These are phyloP conservation scores for Aphodius granarius DNA, from an alignment of 2,888 invertebrate genomes.

Conservation along the genomic window DNA sequence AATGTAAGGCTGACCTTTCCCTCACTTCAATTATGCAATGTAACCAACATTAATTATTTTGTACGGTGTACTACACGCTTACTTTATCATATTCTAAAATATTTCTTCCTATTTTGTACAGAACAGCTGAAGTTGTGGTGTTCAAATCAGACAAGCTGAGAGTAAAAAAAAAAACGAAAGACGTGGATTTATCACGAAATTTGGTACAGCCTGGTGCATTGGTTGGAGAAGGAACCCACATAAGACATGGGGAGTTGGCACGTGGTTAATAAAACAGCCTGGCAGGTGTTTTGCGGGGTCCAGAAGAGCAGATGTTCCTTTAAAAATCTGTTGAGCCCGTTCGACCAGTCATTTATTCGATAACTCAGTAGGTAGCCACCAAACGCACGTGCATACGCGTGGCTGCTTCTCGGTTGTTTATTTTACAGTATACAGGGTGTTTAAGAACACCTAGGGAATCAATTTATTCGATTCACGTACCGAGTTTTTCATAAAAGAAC, in stretches of 20 bases:
- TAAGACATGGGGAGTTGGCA: conserved; percentile 2
- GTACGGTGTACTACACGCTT: too few relatives aligned
- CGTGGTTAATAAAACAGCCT: conserved; percentile 12
- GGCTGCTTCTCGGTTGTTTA: neutral
- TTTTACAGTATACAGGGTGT: neutral
- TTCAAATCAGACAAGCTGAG: neutral
- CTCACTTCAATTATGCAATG: too few relatives aligned
- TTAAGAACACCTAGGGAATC: too few relatives aligned
- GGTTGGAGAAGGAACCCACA: neutral
- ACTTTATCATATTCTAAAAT: too few relatives aligned
- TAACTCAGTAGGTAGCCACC: neutral
- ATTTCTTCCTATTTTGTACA: neutral
- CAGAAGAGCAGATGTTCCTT: conserved; percentile 17
- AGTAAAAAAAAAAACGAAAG: neutral
- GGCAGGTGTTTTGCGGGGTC: conserved; percentile 17
- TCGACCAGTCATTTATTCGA: neutral
- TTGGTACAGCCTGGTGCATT: neutral
- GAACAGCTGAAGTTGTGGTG: neutral
- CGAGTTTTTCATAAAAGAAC: too few relatives aligned
- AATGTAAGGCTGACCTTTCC: too few relatives aligned
- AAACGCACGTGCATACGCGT: neutral
- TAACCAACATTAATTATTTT: too few relatives aligned
- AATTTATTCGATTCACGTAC: too few relatives aligned
- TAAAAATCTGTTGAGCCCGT: conserved; percentile 11
- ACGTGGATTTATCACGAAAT: neutral